A percentile compares a stretch with the other conserved stretches of the same genome.
phyloP scores from a whole-genome alignment of 2,888 invertebrate species.

The Athalia cordata region DNA sequence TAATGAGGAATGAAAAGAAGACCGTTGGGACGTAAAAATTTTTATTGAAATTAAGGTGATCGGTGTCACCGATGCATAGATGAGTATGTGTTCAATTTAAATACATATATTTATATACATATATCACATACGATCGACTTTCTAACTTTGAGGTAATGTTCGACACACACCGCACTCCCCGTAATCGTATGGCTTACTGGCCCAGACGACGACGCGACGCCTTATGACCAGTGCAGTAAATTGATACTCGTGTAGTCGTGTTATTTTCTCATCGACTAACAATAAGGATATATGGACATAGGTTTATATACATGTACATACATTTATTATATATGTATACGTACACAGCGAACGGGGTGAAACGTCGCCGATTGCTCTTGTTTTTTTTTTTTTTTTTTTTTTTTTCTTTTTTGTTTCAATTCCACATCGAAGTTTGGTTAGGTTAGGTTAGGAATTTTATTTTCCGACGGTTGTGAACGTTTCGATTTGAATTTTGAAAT shows the following conservation, averaged over 20 bases:
- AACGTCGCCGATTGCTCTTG: too few species aligned
- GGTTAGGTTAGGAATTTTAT: too few species aligned
- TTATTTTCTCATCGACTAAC: background rate
- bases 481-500: too few species aligned
- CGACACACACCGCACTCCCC: background rate
- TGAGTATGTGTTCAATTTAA: background rate
- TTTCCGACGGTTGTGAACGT: too few species aligned
- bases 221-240: slow-evolving; percentile 2
- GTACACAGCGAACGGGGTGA: too few species aligned
- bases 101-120: background rate
- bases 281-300: background rate
- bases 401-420: background rate
- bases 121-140: slow-evolving; percentile 18
- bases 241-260: slow-evolving; percentile 38
- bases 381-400: too few species aligned
- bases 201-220: background rate
- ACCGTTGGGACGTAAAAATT: too few species aligned
- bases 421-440: background rate
- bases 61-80: background rate
- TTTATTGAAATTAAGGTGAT: background rate
- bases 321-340: too few species aligned
- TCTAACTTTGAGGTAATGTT: slow-evolving; percentile 33
- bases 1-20: too few species aligned
- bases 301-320: background rate
- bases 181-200: slow-evolving; percentile 37